phyloP scores from a whole-genome alignment of 2,113 vertebrate genomes.

The Pseudorhombus dupliciocellatus region DNA sequence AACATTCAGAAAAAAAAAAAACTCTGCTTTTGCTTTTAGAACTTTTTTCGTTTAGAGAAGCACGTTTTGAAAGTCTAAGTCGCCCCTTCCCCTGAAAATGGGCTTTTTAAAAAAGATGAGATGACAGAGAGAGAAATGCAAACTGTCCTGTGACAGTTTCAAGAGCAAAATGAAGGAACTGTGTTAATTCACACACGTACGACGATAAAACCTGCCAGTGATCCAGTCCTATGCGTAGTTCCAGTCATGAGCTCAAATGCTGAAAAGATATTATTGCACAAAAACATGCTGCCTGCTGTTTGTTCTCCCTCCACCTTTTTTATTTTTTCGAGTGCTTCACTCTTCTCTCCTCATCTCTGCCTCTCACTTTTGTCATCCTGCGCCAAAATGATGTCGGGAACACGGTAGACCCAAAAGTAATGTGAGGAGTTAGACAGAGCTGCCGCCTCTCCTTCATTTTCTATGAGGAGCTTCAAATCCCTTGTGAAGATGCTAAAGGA shows the following conservation, averaged over 20 bases:
- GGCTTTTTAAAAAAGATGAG: conserved; percentile 19
- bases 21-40: conserved; percentile 17
- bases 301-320: no score
- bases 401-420: neutral
- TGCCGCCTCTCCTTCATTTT: neutral
- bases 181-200: conserved; percentile 8
- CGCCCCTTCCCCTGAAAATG: conserved; percentile 40
- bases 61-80: conserved; percentile 29
- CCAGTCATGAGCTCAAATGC: conserved; percentile 1
- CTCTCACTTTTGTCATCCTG: neutral
- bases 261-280: neutral
- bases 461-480: neutral
- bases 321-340: no score
- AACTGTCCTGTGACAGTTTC: neutral
- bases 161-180: conserved; percentile 14
- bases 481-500: neutral
- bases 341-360: neutral
- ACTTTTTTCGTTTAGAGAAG: neutral
- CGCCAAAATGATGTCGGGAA: neutral
- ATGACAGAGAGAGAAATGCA: conserved; percentile 28
- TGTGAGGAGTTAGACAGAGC: neutral
- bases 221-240: neutral
- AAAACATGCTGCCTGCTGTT: neutral
- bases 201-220: neutral
- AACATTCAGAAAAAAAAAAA: conserved; percentile 44